Conservation (phyloP, 30 jellyfish, hydroid and myxozoan species). For the Hydractinia echinata region DNA sequence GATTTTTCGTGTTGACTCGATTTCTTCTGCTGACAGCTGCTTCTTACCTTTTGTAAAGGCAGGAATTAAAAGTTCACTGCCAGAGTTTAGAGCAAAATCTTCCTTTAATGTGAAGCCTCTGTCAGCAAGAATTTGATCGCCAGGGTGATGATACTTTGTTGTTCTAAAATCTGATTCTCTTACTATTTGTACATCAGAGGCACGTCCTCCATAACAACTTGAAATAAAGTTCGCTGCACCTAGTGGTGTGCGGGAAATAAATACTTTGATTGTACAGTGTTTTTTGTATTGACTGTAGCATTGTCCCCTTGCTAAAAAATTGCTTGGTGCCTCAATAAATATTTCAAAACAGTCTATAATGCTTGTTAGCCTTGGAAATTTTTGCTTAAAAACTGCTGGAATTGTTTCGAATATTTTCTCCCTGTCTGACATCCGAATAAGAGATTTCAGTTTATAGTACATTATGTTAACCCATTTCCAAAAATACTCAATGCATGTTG, state of each 20-base stretch:
- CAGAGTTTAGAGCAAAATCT: conserved; percentile 20
- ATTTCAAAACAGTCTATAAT: conserved; percentile 59
- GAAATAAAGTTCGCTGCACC: conserved; percentile 53
- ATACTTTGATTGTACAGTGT: conserved; percentile 45
- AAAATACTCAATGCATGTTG: conserved; percentile 19
- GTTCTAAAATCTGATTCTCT: conserved; percentile 31
- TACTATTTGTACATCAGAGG: conserved; percentile 45
- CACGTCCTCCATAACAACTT: conserved; percentile 52
- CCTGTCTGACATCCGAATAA: conserved; percentile 42
- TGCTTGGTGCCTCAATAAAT: conserved; percentile 50
- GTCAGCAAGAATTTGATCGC: conserved; percentile 42
- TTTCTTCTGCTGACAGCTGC: conserved; percentile 31
- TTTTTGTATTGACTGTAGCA: conserved; percentile 35
- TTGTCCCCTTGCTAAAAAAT: conserved; percentile 44
- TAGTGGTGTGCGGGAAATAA: conserved; percentile 36
- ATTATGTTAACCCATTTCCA: conserved; percentile 27
- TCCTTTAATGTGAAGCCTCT: conserved; percentile 40
- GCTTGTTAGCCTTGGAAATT: conserved; percentile 51
- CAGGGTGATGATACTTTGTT: conserved; percentile 37
- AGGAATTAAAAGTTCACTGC: conserved; percentile 27
- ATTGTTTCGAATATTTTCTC: conserved; percentile 17
- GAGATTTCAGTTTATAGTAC: conserved; percentile 30
- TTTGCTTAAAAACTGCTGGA: conserved; percentile 38
- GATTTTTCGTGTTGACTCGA: conserved; percentile 19
- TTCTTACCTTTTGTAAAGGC: conserved; percentile 37